Evolutionary conservation across 2,797 vertebrate genomes (phyloP), one percentile per base, ranked within the genome.

Genomic region (Clamator glandarius): DNA sequence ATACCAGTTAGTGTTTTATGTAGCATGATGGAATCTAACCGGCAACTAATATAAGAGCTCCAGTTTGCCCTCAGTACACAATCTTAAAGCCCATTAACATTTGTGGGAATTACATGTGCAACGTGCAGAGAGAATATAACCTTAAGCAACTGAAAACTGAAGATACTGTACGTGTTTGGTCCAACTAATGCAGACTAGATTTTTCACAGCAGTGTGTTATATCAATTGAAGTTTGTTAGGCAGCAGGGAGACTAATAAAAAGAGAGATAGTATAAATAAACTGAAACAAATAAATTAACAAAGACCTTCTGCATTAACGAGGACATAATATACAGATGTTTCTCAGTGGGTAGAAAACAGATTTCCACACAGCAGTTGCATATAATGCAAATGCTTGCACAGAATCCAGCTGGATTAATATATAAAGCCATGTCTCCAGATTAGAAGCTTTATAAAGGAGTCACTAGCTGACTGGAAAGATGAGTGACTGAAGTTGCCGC

Each of bases 161-260:
- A 90, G 86, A 69, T 74, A 44, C 11, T 68, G 26, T 77, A 31
- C 33, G 51, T 48, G 26, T 67, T 89, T 85, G 66, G 87, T 93
- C 24, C 2, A 1, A 67, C 66, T 59, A 84, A 67, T 31, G 73
- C 51, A 76, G 87, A 36, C 75, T 41, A 78, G 68, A 75, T 85
- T 91, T 92, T 95, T 96, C 91, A 82, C 94, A 95, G 93, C 93
- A 90, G 95, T 94, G 36, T 76, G 39, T 87, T 90, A 24, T 79
- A 91, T 79, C 86, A 95, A 81, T 67, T 87, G 67, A 94, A 93
- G 87, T 95, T 95, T 87, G 86, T 92, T 84, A 96, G 94, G 84
- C 95, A 96, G 93, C 91, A 94, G 95, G 95, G 57, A 91, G 86
- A 94, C 90, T 94, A 94, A 95, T 97, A 96, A 97, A 96, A 95